Base-by-base conservation (phyloP, 2,113 vertebrate genomes). In the Onychorhynchus coronatus region DNA sequence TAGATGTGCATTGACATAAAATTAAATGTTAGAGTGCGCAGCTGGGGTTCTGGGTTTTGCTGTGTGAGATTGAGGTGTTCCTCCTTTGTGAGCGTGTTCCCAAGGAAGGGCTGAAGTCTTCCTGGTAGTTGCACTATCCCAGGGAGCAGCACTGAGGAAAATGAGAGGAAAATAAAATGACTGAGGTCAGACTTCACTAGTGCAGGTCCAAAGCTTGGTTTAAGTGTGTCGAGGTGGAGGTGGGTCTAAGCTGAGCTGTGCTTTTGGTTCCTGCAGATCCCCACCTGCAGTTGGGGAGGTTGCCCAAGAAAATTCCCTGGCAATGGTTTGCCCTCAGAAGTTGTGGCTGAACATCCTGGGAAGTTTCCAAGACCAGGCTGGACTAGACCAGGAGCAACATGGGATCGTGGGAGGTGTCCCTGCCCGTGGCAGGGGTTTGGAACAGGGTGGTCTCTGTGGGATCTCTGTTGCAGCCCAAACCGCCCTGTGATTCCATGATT, bases 1-100 rank as follows among this genome's bases (percentile, higher is more conserved):
- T 85, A 92, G 93, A 94, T 82, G 94, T 96, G 95, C 95, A 82
- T 66, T 96, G 96, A 96, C 95, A 97, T 77, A 53, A 95, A 95
- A 82, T 93, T 39, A 75, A 87, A 76, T 50, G 95, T 72, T 96
- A 3, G 92, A 93, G 93, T 73, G 96, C 95, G 76, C 93, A 94
- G 93, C 93, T 97, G 95, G 90, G 65, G 91, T 78, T 93, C 89
- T 95, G 81, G 88, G 87, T 78, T 53, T 81, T 59, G 80, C 93
- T 80, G 70, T 65, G 46, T 2, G 30, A 72, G 91, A 68, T 76
- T 28, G 92, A 87, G 92, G 61, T 30, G 70, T 53, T 71, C 37
- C 86, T 95, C 50, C 95, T 86, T 24, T 37, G 15, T 56, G 79
- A 83, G 58, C 0, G 27, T 2, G 19, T 50, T 94, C 82, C 83